Evolutionary conservation across 1,140 invertebrate species (phyloP).

Genomic region (Thalassaphorura encarpata): DNA sequence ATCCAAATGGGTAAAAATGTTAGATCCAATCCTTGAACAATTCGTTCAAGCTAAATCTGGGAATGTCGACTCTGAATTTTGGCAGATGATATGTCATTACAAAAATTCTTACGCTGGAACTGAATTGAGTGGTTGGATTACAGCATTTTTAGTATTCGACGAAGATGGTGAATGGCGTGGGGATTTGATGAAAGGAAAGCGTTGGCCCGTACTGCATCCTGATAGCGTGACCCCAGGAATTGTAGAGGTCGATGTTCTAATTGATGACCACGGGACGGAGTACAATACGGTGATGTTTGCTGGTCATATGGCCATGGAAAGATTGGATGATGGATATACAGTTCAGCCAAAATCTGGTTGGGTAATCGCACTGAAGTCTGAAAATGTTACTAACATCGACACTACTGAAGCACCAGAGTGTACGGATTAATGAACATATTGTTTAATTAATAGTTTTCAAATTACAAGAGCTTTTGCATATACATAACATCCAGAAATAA

Average conservation of each 20-base stretch:
- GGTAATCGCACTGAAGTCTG: not conserved
- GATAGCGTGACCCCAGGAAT: not conserved
- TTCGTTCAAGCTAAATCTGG: constrained; percentile 12
- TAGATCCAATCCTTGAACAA: constrained; percentile 14
- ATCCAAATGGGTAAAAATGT: constrained; percentile 6
- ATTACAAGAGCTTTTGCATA: not conserved
- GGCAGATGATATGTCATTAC: constrained; percentile 9
- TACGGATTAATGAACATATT: too few species aligned
- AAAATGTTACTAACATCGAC: not conserved
- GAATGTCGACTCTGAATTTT: constrained; percentile 13
- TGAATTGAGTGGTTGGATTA: constrained; percentile 14
- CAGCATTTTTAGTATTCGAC: constrained; percentile 2
- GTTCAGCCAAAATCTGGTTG: not conserved
- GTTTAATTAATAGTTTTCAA: too few species aligned
- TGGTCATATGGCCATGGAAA: constrained; percentile 3
- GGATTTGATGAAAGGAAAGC: not conserved
- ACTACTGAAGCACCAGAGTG: not conserved
- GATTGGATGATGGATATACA: not conserved
- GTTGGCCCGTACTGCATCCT: not conserved
- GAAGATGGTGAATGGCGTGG: constrained; percentile 3
- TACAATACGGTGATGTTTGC: not conserved
- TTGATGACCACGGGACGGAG: not conserved
- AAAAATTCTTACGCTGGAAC: not conserved
- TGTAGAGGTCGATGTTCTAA: not conserved
- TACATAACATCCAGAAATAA: not conserved